Evolutionary conservation across 2,888 invertebrate genomes (phyloP).

Genomic region (Heliconius sara): DNA sequence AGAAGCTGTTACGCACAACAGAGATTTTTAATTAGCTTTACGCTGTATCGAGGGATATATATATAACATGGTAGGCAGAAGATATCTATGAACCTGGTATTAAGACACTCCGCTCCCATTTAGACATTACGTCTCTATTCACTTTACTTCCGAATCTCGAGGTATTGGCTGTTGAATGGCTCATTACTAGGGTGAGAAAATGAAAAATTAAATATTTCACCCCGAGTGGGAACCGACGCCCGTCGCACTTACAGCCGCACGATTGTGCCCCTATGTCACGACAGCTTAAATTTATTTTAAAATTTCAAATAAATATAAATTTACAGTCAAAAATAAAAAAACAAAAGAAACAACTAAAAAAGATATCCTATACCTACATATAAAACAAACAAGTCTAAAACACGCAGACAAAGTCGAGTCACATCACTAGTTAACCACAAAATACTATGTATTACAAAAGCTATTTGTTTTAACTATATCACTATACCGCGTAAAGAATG

Average conservation of each 20-base stretch:
- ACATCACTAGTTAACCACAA: neutral
- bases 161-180: too few species aligned
- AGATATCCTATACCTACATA: too few species aligned
- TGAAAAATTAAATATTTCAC: too few species aligned
- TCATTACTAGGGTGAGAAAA: too few species aligned
- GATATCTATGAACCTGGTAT: neutral
- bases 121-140: too few species aligned
- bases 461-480: slow-evolving; percentile 51
- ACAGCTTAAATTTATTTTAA: neutral
- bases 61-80: neutral
- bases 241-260: too few species aligned
- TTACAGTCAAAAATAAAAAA: neutral
- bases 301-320: neutral
- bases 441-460: slow-evolving; percentile 18
- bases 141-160: too few species aligned
- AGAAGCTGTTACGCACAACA: neutral
- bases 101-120: neutral
- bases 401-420: neutral
- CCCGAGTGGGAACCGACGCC: too few species aligned
- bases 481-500: slow-evolving; percentile 57
- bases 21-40: neutral
- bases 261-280: too few species aligned
- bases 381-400: too few species aligned
- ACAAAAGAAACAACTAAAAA: too few species aligned
- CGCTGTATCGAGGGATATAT: neutral